Evolutionary conservation across 1,140 invertebrate species (phyloP).

Genomic region (Melipona quadrifasciata): DNA sequence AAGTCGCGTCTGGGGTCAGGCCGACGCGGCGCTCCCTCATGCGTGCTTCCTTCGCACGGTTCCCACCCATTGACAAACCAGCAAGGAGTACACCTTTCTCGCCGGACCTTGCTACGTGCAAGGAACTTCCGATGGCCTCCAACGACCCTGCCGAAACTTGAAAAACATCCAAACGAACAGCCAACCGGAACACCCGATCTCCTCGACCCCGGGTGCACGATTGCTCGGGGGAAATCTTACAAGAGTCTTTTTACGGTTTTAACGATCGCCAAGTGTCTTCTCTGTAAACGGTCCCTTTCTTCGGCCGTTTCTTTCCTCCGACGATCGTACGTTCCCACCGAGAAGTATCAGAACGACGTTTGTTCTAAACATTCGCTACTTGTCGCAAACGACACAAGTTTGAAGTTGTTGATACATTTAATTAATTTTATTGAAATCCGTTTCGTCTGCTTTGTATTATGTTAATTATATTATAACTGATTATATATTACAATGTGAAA

Average conservation of each 20-base stretch:
- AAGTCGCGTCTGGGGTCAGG: conserved; percentile 67
- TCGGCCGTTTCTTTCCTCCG: background rate
- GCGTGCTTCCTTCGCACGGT: conserved; percentile 60
- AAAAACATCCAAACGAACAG: conserved; percentile 31
- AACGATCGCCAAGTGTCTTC: background rate
- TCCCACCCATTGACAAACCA: conserved; percentile 59
- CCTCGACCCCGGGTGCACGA: no score
- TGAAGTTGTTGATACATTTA: no score
- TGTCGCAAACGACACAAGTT: no score
- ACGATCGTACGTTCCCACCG: background rate
- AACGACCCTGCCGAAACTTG: conserved; percentile 53
- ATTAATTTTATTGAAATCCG: no score
- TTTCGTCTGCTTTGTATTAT: no score
- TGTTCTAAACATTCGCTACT: no score
- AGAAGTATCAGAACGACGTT: no score
- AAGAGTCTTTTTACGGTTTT: background rate
- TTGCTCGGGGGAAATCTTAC: conserved; percentile 3
- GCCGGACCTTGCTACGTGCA: conserved; percentile 22
- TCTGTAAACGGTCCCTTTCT: background rate
- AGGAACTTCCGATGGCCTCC: conserved; percentile 53
- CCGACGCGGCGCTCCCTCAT: conserved; percentile 57
- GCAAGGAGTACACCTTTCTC: conserved; percentile 27
- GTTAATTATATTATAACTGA: no score
- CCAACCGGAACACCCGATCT: background rate
- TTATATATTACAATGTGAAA: no score